Evolutionary conservation across 2,888 invertebrate species (phyloP), one percentile per base, ranked within the genome.

Genomic region (Plusia festucae): DNA sequence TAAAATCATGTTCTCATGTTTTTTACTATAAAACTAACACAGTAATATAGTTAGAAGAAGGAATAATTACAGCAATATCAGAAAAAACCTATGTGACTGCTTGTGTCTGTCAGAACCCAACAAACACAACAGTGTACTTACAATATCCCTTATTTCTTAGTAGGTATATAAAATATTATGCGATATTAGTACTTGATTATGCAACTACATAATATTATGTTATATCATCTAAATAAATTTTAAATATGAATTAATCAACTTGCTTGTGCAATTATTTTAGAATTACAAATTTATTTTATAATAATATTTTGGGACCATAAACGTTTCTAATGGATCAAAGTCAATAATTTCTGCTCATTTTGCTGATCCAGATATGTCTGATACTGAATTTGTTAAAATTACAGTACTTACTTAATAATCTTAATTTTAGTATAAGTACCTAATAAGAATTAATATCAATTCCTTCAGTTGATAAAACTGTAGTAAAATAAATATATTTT

Each of bases 381-480:
- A 75, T 77, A 67, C 61, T 71, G 53, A 66, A 70, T 67, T 68
- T 68, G 63, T 66, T 53, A 65, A 60, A 65, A 63, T 73, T 44
- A 56, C 64, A 76, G 46, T 64, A 68, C 65, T n/a, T 58, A 67
- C 58, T 60, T 73, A 68, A 63, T 49, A 63, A 68, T 63, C 70
- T 66, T 78, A 78, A 51, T 62, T 65, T 62, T 32, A 53, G 20
- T 61, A 73, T 72, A 49, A 18, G 46, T 49, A 75, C 58, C 55
- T 79, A 83, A 60, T 75, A 68, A 79, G 76, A 78, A 84, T 83
- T 76, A 83, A 82, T 82, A 88, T 91, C 91, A 91, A 91, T 91
- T 91, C 92, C 92, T 88, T 91, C 82, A 84, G 82, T 87, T 87
- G 83, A 86, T 87, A 84, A 82, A 82, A 74, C 79, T 82, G 83